These are phyloP conservation scores for Pinna nobilis DNA, from an alignment of 1,140 invertebrate species.

Conservation along the genomic window DNA sequence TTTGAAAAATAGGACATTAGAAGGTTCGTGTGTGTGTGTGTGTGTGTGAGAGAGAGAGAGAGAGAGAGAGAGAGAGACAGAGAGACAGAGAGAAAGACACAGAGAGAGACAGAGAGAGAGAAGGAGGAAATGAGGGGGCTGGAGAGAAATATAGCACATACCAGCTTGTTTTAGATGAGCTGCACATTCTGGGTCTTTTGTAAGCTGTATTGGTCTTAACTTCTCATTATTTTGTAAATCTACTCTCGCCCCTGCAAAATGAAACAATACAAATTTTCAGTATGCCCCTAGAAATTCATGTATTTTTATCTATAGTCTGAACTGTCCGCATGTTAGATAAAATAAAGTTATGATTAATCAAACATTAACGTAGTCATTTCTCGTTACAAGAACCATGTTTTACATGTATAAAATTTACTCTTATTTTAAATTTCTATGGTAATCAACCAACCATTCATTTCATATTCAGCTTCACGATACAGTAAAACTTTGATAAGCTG, in stretches of 20 bases:
- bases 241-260: slow-evolving; percentile 58
- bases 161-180: slow-evolving; percentile 72
- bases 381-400: neutral
- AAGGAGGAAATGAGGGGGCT: neutral
- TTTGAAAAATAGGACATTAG: neutral
- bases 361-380: neutral
- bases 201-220: slow-evolving; percentile 77
- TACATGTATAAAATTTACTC: too few species aligned
- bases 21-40: neutral
- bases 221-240: slow-evolving; percentile 77
- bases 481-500: too few species aligned
- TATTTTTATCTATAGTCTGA: neutral
- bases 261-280: slow-evolving; percentile 9
- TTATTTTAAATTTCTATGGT: too few species aligned
- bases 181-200: slow-evolving; percentile 74
- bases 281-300: neutral
- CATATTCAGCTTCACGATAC: too few species aligned
- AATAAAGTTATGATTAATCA: too few species aligned
- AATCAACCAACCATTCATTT: too few species aligned
- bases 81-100: neutral
- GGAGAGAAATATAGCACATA: neutral
- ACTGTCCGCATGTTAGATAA: neutral
- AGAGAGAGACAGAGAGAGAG: neutral
- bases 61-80: neutral
- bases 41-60: neutral